Evolutionary conservation across 1,140 invertebrate genomes (phyloP).

Genomic region (Spodoptera litura): DNA sequence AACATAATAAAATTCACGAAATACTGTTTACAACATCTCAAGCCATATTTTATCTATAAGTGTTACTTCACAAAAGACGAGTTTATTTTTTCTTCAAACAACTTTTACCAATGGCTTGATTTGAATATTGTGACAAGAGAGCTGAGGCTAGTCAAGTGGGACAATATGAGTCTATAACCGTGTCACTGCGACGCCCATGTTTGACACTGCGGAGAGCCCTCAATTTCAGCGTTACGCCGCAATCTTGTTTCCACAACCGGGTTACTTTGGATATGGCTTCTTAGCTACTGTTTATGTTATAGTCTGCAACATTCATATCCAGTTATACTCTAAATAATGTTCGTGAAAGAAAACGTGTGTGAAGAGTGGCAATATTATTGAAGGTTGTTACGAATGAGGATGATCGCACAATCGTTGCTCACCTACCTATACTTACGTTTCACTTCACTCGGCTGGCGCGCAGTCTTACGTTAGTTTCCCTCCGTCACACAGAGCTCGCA

Average conservation of each 20-base stretch:
- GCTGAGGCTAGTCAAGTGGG: background rate
- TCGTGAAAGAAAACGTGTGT: no score
- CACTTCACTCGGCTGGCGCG: background rate
- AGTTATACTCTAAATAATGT: no score
- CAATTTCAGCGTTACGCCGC: background rate
- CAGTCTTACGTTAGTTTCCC: background rate
- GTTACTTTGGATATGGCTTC: background rate
- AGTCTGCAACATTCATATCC: no score
- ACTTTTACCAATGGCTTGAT: background rate
- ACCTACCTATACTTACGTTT: constrained; percentile 53
- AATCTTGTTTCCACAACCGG: background rate
- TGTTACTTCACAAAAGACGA: background rate
- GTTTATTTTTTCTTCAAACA: constrained; percentile 4
- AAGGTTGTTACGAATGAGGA: background rate
- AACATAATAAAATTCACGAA: no score
- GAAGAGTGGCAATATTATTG: no score
- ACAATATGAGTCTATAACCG: background rate
- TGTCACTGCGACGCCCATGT: background rate
- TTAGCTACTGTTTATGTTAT: background rate
- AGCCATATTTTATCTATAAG: background rate
- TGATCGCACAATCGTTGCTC: background rate
- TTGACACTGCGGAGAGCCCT: background rate
- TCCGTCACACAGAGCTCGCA: constrained; percentile 6
- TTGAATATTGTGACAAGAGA: constrained; percentile 9
- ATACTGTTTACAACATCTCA: background rate